Conservation (phyloP, 1,140 invertebrate species). For the Aphelinus atriplicis region DNA sequence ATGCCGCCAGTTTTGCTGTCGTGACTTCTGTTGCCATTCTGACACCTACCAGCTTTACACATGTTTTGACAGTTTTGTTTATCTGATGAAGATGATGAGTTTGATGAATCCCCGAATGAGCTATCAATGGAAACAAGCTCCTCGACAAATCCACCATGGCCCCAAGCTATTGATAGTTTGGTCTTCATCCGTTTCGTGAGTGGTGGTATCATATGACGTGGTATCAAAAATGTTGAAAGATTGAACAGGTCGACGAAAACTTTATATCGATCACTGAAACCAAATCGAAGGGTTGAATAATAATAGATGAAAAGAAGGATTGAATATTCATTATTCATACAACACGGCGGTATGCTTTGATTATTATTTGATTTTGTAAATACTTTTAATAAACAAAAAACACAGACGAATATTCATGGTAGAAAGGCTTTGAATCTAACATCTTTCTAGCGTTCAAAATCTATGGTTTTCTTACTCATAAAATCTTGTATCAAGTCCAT, state of each 20-base stretch:
- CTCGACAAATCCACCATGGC: conserved; percentile 49
- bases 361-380: too few relatives aligned
- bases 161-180: conserved; percentile 61
- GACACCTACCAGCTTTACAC: neutral
- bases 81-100: conserved; percentile 5
- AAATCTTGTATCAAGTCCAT: too few relatives aligned
- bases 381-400: too few relatives aligned
- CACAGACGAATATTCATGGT: too few relatives aligned
- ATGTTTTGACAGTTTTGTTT: conserved; percentile 6
- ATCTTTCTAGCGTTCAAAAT: too few relatives aligned
- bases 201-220: conserved; percentile 88
- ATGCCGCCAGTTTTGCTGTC: neutral
- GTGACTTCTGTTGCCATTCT: neutral
- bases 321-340: too few relatives aligned
- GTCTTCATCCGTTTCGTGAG: conserved; percentile 79
- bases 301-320: too few relatives aligned
- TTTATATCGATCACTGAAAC: conserved; percentile 93
- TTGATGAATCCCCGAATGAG: conserved; percentile 4
- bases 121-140: neutral
- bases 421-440: too few relatives aligned
- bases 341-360: too few relatives aligned
- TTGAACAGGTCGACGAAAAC: conserved; percentile 99
- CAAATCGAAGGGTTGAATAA: neutral
- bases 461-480: too few relatives aligned
- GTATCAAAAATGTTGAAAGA: conserved; percentile 94